Conservation (phyloP, 1,140 invertebrate genomes). For the Leptoteleia sp. region DNA sequence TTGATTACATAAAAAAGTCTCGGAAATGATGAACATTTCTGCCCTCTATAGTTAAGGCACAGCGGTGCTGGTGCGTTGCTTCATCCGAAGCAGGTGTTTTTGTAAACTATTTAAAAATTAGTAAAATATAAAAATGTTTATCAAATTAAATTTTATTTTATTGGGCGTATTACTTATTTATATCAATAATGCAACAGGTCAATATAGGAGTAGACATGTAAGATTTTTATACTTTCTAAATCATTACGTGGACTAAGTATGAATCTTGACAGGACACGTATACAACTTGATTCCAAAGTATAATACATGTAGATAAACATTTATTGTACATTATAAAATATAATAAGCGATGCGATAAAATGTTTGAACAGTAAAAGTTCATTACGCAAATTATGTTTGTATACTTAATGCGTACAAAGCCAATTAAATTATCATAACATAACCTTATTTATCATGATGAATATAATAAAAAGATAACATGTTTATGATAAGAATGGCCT, state of each 20-base stretch:
- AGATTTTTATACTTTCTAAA: conserved; percentile 50
- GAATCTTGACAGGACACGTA: conserved; percentile 44
- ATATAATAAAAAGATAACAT: neutral
- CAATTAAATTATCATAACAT: conserved; percentile 10
- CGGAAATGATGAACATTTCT: too few relatives aligned
- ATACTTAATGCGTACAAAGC: conserved; percentile 9
- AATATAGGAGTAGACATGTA: conserved; percentile 76
- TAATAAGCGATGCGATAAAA: too few relatives aligned
- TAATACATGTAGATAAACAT: too few relatives aligned
- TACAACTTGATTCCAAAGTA: conserved; percentile 19
- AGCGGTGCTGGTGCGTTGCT: too few relatives aligned
- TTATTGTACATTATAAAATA: too few relatives aligned
- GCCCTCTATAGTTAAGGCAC: too few relatives aligned
- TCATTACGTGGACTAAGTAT: neutral
- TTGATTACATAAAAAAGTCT: too few relatives aligned
- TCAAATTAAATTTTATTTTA: conserved; percentile 61
- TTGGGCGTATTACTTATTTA: conserved; percentile 67
- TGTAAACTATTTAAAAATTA: conserved; percentile 34
- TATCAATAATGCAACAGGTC: conserved; percentile 68
- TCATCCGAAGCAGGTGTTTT: conserved; percentile 29
- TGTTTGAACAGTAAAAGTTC: too few relatives aligned
- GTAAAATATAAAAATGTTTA: conserved; percentile 69
- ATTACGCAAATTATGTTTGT: neutral
- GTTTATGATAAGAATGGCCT: neutral
- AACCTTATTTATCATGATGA: conserved; percentile 9